A percentile compares a stretch with the other conserved stretches of the same genome.
These are phyloP conservation scores for Rhabdophis nuchalis DNA, from an alignment of 2,797 vertebrate genomes.

Conservation along the genomic window DNA sequence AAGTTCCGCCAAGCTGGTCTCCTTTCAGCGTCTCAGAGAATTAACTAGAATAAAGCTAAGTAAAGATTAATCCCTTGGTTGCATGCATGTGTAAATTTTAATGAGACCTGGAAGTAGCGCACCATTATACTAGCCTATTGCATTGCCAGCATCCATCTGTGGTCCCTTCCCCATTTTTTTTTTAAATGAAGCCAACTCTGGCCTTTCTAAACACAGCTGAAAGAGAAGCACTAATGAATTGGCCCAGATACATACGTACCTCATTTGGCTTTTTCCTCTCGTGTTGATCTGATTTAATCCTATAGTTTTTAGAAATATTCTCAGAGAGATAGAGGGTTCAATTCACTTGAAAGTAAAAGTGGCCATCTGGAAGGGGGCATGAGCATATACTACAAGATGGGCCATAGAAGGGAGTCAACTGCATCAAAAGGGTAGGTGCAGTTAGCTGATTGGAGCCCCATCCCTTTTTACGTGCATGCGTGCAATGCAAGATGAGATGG, in stretches of 20 bases:
- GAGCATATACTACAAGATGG: neutral
- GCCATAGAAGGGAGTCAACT: neutral
- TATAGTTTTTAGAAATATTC: neutral
- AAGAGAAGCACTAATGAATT: neutral
- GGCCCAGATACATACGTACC: neutral
- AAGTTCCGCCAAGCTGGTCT: neutral
- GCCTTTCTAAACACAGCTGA: fast-evolving
- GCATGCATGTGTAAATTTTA: neutral
- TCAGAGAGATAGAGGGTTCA: neutral
- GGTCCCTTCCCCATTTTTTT: neutral
- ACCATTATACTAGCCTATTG: neutral
- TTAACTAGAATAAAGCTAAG: neutral
- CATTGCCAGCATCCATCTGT: neutral
- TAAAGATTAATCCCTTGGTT: constrained; percentile 13
- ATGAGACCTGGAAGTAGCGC: neutral
- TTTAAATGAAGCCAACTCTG: neutral
- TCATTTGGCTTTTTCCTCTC: neutral
- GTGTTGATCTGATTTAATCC: neutral
- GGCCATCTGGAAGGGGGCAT: neutral
- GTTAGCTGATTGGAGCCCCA: neutral
- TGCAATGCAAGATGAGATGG: neutral
- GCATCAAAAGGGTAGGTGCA: neutral
- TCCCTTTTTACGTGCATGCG: neutral
- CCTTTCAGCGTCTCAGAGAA: neutral
- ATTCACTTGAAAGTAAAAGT: neutral